phyloP scores from a whole-genome alignment of 2,113 vertebrate genomes.

The Corvus moneduloides region DNA sequence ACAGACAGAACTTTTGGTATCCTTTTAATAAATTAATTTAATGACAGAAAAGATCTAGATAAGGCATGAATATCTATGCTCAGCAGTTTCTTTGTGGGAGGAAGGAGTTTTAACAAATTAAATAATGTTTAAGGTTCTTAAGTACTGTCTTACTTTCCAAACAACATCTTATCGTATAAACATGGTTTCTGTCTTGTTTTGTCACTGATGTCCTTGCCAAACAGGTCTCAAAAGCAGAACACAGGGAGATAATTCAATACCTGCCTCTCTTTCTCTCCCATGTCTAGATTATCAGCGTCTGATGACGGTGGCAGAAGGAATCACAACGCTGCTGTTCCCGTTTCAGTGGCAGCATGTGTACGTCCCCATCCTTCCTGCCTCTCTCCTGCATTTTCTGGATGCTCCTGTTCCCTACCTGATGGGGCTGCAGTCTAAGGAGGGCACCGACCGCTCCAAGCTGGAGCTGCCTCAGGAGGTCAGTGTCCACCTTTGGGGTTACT shows the following conservation, averaged over 20 bases:
- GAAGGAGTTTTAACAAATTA: not conserved
- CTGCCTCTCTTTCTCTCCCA: not conserved
- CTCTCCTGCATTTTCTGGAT: constrained; percentile 92
- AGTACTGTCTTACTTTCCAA: not conserved
- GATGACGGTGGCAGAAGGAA: constrained; percentile 93
- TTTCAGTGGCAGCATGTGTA: constrained; percentile 99
- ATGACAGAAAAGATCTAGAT: not conserved
- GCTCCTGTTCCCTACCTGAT: constrained; percentile 96
- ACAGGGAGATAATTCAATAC: not conserved
- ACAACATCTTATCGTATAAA: not conserved
- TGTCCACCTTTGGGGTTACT: not conserved
- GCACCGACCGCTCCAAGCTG: constrained; percentile 90
- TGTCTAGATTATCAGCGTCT: constrained; percentile 90
- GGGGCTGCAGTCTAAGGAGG: constrained; percentile 93
- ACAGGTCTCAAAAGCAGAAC: not conserved
- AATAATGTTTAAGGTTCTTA: not conserved
- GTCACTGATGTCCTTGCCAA: not conserved
- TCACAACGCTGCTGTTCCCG: constrained; percentile 91
- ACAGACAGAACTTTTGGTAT: not conserved
- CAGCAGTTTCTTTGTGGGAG: not conserved
- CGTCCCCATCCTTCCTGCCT: constrained; percentile 92
- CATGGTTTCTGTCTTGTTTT: not conserved
- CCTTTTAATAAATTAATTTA: not conserved
- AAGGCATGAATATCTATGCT: not conserved
- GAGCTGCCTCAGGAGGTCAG: constrained; percentile 96